phyloP scores from a whole-genome alignment of 2,797 vertebrate genomes.

The Hippoglossus hippoglossus region DNA sequence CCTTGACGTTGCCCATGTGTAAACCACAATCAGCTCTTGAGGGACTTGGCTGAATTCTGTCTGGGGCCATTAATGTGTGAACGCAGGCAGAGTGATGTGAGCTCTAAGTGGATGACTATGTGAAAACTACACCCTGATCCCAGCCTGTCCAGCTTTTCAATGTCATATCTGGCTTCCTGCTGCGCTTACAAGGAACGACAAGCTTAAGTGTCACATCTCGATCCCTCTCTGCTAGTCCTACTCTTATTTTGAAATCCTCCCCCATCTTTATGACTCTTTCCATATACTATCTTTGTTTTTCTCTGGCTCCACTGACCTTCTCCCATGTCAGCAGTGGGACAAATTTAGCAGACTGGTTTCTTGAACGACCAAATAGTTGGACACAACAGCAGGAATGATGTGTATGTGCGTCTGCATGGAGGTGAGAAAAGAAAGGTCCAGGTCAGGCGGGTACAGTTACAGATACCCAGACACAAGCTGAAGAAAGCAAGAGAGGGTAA shows the following conservation, averaged over 20 bases:
- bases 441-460: slow-evolving; percentile 66
- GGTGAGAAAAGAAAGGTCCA: slow-evolving; percentile 63
- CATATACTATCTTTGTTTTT: slow-evolving; percentile 72
- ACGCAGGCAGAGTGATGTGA: slow-evolving; percentile 22
- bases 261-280: slow-evolving; percentile 41
- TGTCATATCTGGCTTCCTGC: slow-evolving; percentile 22
- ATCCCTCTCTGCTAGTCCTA: background rate
- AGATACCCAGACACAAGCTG: slow-evolving; percentile 61
- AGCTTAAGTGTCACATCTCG: slow-evolving; percentile 11
- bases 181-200: background rate
- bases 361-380: slow-evolving; percentile 82
- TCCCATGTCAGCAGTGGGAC: slow-evolving; percentile 79
- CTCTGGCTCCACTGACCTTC: slow-evolving; percentile 83
- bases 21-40: slow-evolving; percentile 32
- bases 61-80: slow-evolving; percentile 25
- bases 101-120: slow-evolving; percentile 33
- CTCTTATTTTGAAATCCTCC: slow-evolving; percentile 39
- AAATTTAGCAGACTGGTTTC: slow-evolving; percentile 84
- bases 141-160: slow-evolving; percentile 14
- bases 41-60: slow-evolving; percentile 20
- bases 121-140: slow-evolving; percentile 36
- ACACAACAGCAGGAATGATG: slow-evolving; percentile 75
- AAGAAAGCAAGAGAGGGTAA: slow-evolving; percentile 60
- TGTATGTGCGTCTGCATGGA: slow-evolving; percentile 25
- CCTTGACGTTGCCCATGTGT: slow-evolving; percentile 33